Percentiles rank a stretch among this genome's conserved stretches.
These are phyloP conservation scores for Xiphophorus birchmanni DNA, from an alignment of 2,797 vertebrate species.

Conservation along the genomic window DNA sequence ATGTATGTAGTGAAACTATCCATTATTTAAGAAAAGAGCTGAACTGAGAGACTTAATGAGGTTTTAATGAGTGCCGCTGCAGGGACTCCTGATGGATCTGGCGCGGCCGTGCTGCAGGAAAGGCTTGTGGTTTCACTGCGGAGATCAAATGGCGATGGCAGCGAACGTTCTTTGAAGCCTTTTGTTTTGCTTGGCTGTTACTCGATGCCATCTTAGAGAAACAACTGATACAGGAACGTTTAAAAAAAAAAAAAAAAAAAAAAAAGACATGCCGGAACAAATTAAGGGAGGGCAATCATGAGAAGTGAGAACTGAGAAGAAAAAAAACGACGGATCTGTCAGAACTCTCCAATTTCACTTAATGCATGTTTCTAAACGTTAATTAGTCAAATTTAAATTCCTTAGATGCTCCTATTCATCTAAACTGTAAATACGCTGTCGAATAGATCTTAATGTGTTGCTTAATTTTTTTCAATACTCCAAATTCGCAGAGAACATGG, in stretches of 20 bases:
- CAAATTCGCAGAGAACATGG: background rate
- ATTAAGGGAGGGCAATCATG: constrained; percentile 28
- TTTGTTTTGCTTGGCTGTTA: constrained; percentile 50
- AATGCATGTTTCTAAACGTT: background rate
- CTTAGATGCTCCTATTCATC: background rate
- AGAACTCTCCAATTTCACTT: background rate
- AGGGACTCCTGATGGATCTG: constrained; percentile 29
- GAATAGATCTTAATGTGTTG: background rate
- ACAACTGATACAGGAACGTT: constrained; percentile 37
- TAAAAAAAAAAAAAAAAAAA: constrained; percentile 3
- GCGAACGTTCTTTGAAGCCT: constrained; percentile 14
- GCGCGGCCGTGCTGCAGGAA: constrained; percentile 9
- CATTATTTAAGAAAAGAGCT: constrained; percentile 3
- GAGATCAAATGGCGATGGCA: constrained; percentile 44
- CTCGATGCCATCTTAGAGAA: constrained; percentile 31
- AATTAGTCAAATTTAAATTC: background rate
- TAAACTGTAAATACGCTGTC: background rate
- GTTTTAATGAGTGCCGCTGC: constrained; percentile 19
- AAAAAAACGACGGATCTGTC: background rate
- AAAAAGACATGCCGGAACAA: constrained; percentile 45
- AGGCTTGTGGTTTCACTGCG: constrained; percentile 25
- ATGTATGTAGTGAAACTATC: background rate
- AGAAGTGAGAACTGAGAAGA: background rate
- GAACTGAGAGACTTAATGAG: constrained; percentile 4
- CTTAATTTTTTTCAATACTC: background rate